phyloP scores from a whole-genome alignment of 2,888 invertebrate genomes.

The Caenorhabditis sp. region DNA sequence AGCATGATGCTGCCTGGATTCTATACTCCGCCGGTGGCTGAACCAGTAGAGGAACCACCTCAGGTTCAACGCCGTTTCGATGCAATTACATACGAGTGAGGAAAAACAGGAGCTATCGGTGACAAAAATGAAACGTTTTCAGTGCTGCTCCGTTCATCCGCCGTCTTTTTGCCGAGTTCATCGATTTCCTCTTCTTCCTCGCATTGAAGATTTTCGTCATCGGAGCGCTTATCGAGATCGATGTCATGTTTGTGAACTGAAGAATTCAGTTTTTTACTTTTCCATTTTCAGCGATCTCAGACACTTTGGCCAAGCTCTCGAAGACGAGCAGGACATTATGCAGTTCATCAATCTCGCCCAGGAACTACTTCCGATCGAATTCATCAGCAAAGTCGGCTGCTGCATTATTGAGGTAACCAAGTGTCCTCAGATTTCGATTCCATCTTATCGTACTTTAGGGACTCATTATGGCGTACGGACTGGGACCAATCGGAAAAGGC shows the following conservation, averaged over 20 bases:
- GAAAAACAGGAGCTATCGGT: not conserved
- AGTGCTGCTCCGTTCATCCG: slow-evolving; percentile 66
- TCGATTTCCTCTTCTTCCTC: slow-evolving; percentile 72
- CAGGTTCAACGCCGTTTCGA: too few species aligned
- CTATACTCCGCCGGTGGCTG: too few species aligned
- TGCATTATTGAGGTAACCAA: slow-evolving; percentile 68
- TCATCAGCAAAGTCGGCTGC: slow-evolving; percentile 69
- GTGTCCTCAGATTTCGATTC: not conserved
- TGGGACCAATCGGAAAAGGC: slow-evolving; percentile 59
- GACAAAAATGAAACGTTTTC: not conserved
- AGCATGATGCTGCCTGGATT: too few species aligned
- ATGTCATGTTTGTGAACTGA: slow-evolving; percentile 63
- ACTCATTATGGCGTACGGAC: slow-evolving; percentile 52
- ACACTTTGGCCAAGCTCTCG: slow-evolving; percentile 67
- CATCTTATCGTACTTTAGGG: slow-evolving; percentile 47
- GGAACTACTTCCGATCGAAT: slow-evolving; percentile 76
- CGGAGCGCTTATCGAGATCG: slow-evolving; percentile 68
- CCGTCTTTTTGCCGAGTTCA: slow-evolving; percentile 69
- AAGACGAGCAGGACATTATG: slow-evolving; percentile 71
- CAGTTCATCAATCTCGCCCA: slow-evolving; percentile 76
- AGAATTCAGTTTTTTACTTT: not conserved
- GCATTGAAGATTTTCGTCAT: slow-evolving; percentile 70
- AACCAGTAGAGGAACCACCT: too few species aligned
- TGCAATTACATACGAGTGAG: not conserved
- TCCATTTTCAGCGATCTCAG: slow-evolving; percentile 72